Conservation (phyloP, 1,140 invertebrate genomes). For the Euschistus heros region DNA sequence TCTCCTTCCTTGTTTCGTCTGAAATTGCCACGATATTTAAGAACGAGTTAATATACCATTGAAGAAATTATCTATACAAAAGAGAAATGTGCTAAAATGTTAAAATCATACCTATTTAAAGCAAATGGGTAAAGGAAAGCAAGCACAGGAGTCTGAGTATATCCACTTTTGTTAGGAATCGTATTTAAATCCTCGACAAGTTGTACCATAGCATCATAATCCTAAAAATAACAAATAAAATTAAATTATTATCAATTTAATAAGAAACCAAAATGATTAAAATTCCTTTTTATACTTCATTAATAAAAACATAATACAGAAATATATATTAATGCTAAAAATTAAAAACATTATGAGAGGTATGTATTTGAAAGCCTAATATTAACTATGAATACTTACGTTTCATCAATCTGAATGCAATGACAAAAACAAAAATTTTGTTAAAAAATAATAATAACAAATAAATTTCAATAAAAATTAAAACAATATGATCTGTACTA, state of each 20-base stretch:
- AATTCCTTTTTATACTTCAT: background rate
- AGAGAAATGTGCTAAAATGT: background rate
- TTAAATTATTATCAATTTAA: background rate
- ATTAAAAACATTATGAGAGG: no score
- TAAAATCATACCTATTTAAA: conserved; percentile 80
- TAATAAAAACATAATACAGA: no score
- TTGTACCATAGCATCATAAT: conserved; percentile 97
- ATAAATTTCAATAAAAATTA: no score
- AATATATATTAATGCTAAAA: no score
- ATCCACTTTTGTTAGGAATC: conserved; percentile 80
- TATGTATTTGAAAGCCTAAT: no score
- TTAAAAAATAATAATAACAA: no score
- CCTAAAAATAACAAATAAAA: conserved; percentile 42
- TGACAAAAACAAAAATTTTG: no score
- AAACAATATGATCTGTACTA: conserved; percentile 29
- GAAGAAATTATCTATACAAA: background rate
- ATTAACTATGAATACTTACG: no score
- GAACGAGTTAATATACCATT: background rate
- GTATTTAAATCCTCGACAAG: conserved; percentile 89
- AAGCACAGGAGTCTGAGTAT: conserved; percentile 81
- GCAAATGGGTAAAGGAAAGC: conserved; percentile 94
- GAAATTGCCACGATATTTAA: conserved; percentile 25
- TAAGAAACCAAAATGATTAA: background rate
- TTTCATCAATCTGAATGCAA: no score
- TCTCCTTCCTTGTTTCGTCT: conserved; percentile 89